Base-by-base conservation (phyloP, 1,140 invertebrate species). In the Brachionus angularis region DNA sequence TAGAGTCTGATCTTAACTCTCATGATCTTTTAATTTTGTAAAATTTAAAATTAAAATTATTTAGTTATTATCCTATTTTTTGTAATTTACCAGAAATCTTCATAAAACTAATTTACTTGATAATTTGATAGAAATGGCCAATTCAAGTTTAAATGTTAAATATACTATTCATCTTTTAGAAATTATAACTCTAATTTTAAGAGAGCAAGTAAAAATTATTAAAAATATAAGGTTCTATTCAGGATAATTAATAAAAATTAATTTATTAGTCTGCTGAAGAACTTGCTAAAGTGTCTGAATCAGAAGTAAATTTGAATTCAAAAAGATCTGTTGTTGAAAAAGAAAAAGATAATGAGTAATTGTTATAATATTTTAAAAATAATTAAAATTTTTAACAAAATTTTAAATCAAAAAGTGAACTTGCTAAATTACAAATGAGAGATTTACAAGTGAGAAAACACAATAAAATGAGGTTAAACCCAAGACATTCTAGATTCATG, bases 401-500 rank as follows among this genome's bases (percentile, higher is more conserved):
- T 18, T 23, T 39, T 14, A 0, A 14, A 14, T 39, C 39, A 4
- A 39, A 5, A 36, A 58, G 53, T 42, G 62, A 67, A 16, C 31
- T 67, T 12, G 62, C 46, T 25, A 7, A 34, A 23, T 23, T 67
- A 25, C 39, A 46, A 23, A 46, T 29, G 29, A 46, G 36, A 46
- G 62, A 67, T 21, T 27, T 31, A 23, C 42, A 67, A 46, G 16
- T 29, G 62, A n/a, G 62, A 31, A 67, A 67, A 29, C 62, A 67
- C 10, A 46, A 67, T 50, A 18, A 42, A 25, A 7, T 47, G 14
- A 42, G 62, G 21, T 33, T 67, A 27, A 67, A 67, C 36, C 62
- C 62, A 36, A 67, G 62, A 67, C 62, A 67, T 23, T 67, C 62
- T 7, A 46, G 62, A 16, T 67, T 67, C 36, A 67, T 67, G 62